Percentiles rank a stretch among this genome's conserved stretches.
These are phyloP conservation scores for Salminus brasiliensis DNA, from an alignment of 2,113 vertebrate genomes.

Conservation along the genomic window DNA sequence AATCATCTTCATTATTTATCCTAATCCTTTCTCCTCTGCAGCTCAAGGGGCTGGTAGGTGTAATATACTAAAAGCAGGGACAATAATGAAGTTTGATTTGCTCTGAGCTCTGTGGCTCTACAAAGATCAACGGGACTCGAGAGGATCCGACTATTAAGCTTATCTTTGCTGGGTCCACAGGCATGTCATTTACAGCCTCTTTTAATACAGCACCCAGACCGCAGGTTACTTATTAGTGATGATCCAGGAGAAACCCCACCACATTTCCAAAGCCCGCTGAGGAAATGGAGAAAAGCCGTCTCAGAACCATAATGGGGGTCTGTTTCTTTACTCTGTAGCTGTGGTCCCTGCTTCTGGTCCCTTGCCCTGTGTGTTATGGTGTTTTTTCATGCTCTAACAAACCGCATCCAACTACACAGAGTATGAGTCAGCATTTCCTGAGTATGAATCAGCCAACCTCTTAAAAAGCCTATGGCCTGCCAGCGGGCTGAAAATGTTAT, in stretches of 20 bases:
- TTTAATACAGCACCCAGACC: constrained; percentile 12
- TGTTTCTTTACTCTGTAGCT: not conserved
- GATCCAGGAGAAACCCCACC: not conserved
- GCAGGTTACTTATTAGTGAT: constrained; percentile 34
- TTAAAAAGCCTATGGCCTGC: too few relatives aligned
- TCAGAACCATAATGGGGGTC: not conserved
- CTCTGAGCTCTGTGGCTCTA: constrained; percentile 30
- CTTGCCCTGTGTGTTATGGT: too few relatives aligned
- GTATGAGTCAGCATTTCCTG: too few relatives aligned
- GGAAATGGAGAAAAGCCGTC: not conserved
- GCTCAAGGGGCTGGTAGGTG: constrained; percentile 28
- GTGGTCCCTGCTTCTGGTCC: not conserved
- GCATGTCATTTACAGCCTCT: constrained; percentile 29
- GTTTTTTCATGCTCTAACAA: too few relatives aligned
- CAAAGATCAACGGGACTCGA: constrained; percentile 40
- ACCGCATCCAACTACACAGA: too few relatives aligned
- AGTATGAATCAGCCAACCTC: too few relatives aligned
- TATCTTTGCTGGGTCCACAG: constrained; percentile 16
- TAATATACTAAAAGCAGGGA: constrained; percentile 44
- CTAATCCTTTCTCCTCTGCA: constrained; percentile 32
- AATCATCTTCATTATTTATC: constrained; percentile 38
- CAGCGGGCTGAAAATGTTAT: too few relatives aligned
- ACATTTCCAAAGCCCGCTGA: not conserved
- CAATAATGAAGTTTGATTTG: constrained; percentile 47
- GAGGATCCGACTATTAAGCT: constrained; percentile 32